Base-by-base conservation (phyloP, 1,140 invertebrate genomes). In the Pteromalus puparum region DNA sequence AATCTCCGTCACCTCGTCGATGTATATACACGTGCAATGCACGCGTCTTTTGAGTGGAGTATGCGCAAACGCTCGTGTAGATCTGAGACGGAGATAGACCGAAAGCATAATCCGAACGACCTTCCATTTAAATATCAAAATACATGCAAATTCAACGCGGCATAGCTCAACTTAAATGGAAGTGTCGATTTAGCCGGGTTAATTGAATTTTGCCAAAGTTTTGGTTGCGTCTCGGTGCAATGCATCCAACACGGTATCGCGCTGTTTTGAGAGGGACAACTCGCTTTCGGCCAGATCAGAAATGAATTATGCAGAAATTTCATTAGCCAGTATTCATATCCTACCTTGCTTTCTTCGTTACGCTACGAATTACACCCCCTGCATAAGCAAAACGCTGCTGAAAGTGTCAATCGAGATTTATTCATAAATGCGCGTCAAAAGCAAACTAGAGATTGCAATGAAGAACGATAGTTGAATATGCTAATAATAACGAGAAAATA, bases 121-220 rank as follows among this genome's bases (percentile, higher is more conserved):
- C 73, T 65, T 78, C 42, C 86, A 82, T 87, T 85, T 85, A 75
- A 87, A 87, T 87, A 85, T 82, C 76, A 85, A 82, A 85, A 87
- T 87, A 85, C 83, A 85, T 87, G 84, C 67, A 87, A 85, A 85
- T 82, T 77, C 72, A 24, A 65, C 3, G 30, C 30, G 77, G 77
- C 67, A 46, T 38, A 42, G 53, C 79, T 12, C 26, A n/a, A 38
- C 72, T 78, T 30, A 75, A 84, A 42, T 76, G 68, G 48, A 74
- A 74, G 75, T 70, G 75, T 34, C 72, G 85, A 86, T 86, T 86
- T 86, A 86, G 46, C 68, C 21, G 26, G 70, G 68, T 86, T 82
- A 87, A 82, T 84, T 82, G 83, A 85, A 87, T 87, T 87, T 80
- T 13, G 6, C 13, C 46, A 53, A 48, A 81, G 83, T 84, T 84